Evolutionary conservation across 2,113 vertebrate genomes (phyloP).

Genomic region (Brachionichthys hirsutus): DNA sequence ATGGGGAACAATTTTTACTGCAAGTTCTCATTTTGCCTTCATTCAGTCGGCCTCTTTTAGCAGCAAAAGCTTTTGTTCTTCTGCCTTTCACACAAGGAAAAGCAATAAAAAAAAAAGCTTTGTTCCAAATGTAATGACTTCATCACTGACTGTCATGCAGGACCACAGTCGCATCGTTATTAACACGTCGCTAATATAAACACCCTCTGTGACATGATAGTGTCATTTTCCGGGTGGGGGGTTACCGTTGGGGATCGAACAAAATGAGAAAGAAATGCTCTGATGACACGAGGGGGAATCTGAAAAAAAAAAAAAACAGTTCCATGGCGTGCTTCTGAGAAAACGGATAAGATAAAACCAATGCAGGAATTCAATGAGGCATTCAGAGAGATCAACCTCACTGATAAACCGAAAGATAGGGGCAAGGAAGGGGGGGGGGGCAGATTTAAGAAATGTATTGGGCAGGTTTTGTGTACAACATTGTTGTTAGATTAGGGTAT

Average conservation of each 20-base stretch:
- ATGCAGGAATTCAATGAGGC: slow-evolving; percentile 68
- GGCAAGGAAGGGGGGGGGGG: slow-evolving; percentile 46
- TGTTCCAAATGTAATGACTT: slow-evolving; percentile 7
- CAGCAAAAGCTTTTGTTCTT: not conserved
- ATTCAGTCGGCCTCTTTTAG: slow-evolving; percentile 13
- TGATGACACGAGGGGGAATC: slow-evolving; percentile 65
- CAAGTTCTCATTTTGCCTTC: slow-evolving; percentile 50
- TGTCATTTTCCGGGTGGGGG: slow-evolving; percentile 34
- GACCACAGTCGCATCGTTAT: slow-evolving; percentile 20
- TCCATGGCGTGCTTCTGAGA: slow-evolving; percentile 70
- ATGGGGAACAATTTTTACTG: slow-evolving; percentile 34
- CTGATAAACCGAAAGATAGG: slow-evolving; percentile 62
- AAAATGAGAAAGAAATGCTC: slow-evolving; percentile 45
- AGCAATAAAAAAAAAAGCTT: slow-evolving; percentile 3
- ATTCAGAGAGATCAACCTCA: slow-evolving; percentile 61
- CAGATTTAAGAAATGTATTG: slow-evolving; percentile 70
- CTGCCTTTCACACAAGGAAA: not conserved
- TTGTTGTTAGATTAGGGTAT: slow-evolving; percentile 66
- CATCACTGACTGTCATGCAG: slow-evolving; percentile 3
- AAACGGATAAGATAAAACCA: slow-evolving; percentile 71
- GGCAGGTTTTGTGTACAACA: slow-evolving; percentile 67
- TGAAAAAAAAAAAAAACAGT: slow-evolving; percentile 69
- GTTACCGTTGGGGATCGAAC: slow-evolving; percentile 46
- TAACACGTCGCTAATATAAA: slow-evolving; percentile 5
- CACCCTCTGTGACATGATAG: slow-evolving; percentile 19